Evolutionary conservation across 1,140 invertebrate genomes (phyloP), one percentile per base, ranked within the genome.

Genomic region (Dryas iulia): DNA sequence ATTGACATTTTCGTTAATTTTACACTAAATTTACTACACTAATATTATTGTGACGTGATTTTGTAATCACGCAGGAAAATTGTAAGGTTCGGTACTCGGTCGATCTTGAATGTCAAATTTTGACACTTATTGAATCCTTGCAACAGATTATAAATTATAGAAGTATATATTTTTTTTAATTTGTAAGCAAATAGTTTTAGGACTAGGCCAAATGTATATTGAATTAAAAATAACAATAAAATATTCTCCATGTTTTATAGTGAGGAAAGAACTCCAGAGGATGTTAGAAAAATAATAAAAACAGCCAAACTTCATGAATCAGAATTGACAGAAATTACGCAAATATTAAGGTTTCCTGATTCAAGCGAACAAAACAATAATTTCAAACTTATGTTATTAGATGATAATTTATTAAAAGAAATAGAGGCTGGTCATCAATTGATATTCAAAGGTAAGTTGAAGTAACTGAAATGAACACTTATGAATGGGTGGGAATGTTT

Each of bases 281-380:
- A 95, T 79, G 92, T 95, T 1, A 84, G 93, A 39, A 88, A 94
- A 79, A 92, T 95, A 57, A 94, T 96, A 21, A 93, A 94, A 76
- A 93, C 94, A 60, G 96, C 96, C 0, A 95, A 95, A 87, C 82
- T 96, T 57, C 93, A 95, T 56, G 93, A 94, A 79, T 91, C 93
- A 0, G 94, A 96, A 78, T 75, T 96, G 26, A 93, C 92, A 10
- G 92, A 95, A 66, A 75, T 94, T 5, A 94, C 95, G 0, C 95
- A 96, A 89, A 87, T 94, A 2, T 77, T 97, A 5, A 94, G 94
- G 83, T 95, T 95, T 77, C 86, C 93, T 2, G 75, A 87, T 1
- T 66, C 87, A 26, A 77, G 85, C 21, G 69, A 92, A 23, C 79
- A 92, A 14, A 86, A 90, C 59, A 87, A 93, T 59, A 93, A 94